Conservation (phyloP, 2,888 invertebrate genomes). For the Drosophila monieri region DNA sequence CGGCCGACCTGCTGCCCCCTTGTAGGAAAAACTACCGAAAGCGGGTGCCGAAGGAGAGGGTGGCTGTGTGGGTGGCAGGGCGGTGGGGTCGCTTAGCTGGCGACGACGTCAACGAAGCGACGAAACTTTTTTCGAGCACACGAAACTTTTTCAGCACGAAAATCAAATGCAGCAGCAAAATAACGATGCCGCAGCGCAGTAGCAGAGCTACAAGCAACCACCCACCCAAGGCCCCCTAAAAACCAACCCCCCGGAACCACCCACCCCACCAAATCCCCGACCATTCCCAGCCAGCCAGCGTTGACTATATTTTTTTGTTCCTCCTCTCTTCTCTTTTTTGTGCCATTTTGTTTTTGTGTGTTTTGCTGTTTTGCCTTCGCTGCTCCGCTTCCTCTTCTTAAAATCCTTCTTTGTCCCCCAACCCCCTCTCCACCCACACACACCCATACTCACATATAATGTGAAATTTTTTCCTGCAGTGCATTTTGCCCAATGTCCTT, state of each 20-base stretch:
- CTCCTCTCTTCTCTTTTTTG: conserved; percentile 57
- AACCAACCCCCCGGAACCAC: conserved; percentile 35
- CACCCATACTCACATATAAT: conserved; percentile 56
- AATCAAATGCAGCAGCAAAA: conserved; percentile 73
- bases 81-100: conserved; percentile 29
- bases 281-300: conserved; percentile 21
- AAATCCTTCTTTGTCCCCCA: conserved; percentile 14
- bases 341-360: conserved; percentile 81
- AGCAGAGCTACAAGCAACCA: conserved; percentile 30
- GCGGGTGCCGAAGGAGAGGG: conserved; percentile 38
- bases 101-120: conserved; percentile 78
- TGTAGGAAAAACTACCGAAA: conserved; percentile 72
- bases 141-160: conserved; percentile 84
- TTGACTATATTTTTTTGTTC: conserved; percentile 68
- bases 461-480: conserved; percentile 62
- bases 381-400: conserved; percentile 35
- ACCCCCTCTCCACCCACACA: conserved; percentile 36
- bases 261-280: conserved; percentile 4
- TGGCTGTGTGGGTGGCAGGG: conserved; percentile 7
- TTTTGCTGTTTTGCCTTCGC: conserved; percentile 70
- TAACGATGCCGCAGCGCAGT: conserved; percentile 54
- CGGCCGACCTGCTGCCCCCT: conserved; percentile 25
- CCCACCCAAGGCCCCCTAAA: conserved; percentile 25
- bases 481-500: conserved; percentile 76
- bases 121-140: conserved; percentile 83